Conservation (phyloP, 2,797 vertebrate species). For the Chaenodraco wilsoni region DNA sequence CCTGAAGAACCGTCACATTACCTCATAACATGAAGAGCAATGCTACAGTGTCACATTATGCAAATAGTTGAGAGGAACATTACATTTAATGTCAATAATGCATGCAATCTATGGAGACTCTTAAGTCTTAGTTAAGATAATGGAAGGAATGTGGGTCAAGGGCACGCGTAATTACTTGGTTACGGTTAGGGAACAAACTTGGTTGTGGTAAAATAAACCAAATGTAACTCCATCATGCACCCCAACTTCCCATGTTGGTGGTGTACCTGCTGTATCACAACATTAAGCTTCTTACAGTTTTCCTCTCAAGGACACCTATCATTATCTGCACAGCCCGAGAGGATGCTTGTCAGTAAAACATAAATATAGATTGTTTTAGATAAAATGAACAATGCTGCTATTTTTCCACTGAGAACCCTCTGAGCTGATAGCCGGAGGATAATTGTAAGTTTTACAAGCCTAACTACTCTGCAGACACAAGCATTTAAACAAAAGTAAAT, state of each 20-base stretch:
- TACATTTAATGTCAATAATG: background rate
- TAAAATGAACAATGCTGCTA: background rate
- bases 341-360: background rate
- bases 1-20: background rate
- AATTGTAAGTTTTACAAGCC: background rate
- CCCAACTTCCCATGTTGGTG: background rate
- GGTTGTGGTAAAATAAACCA: background rate
- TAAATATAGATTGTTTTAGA: background rate
- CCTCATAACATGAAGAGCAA: background rate
- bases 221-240: background rate
- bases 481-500: slow-evolving; percentile 7
- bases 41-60: background rate
- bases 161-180: background rate
- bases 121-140: background rate
- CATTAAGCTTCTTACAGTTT: background rate
- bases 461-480: slow-evolving; percentile 7
- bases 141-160: background rate
- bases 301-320: slow-evolving; percentile 5
- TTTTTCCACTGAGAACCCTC: background rate
- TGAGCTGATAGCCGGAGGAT: background rate
- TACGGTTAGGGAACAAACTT: background rate
- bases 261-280: background rate
- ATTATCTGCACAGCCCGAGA: background rate
- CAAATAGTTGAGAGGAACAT: background rate
- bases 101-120: background rate